Evolutionary conservation across 2,113 vertebrate genomes (phyloP).

Genomic region (Mormoops blainvillei): DNA sequence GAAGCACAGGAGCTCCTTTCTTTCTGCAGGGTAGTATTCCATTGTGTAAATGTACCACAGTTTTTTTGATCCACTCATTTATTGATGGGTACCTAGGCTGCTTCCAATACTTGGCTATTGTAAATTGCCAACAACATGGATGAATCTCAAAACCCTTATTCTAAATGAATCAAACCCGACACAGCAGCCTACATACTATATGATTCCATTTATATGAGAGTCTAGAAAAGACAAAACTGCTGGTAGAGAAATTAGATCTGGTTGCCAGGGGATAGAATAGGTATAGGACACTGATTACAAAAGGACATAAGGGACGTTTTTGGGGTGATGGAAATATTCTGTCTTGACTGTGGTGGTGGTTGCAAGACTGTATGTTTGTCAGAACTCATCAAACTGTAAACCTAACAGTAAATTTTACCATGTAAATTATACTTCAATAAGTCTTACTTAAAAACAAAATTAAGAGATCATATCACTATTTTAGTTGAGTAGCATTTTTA

Average conservation of each 20-base stretch:
- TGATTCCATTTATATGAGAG: not conserved
- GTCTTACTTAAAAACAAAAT: not conserved
- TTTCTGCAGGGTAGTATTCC: no score
- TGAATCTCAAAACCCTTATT: slow-evolving; percentile 28
- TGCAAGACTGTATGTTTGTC: not conserved
- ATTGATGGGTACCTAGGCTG: no score
- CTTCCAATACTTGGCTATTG: no score
- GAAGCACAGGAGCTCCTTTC: no score
- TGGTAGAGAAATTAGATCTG: slow-evolving; percentile 5
- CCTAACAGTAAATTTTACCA: slow-evolving; percentile 1
- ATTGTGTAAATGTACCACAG: no score
- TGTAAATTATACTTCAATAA: slow-evolving; percentile 4
- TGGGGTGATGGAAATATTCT: not conserved
- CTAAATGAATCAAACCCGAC: slow-evolving; percentile 14
- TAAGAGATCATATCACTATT: slow-evolving; percentile 32
- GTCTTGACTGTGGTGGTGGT: not conserved
- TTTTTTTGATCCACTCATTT: no score
- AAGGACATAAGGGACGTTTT: not conserved
- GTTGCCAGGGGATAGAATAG: not conserved
- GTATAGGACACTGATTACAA: not conserved
- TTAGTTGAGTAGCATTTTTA: slow-evolving; percentile 20
- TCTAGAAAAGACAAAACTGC: slow-evolving; percentile 19
- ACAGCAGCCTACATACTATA: not conserved
- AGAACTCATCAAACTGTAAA: slow-evolving; percentile 17
- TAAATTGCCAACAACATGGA: not conserved